Evolutionary conservation across 2,113 vertebrate genomes (phyloP).

Genomic region (Nothoprocta pentlandii): DNA sequence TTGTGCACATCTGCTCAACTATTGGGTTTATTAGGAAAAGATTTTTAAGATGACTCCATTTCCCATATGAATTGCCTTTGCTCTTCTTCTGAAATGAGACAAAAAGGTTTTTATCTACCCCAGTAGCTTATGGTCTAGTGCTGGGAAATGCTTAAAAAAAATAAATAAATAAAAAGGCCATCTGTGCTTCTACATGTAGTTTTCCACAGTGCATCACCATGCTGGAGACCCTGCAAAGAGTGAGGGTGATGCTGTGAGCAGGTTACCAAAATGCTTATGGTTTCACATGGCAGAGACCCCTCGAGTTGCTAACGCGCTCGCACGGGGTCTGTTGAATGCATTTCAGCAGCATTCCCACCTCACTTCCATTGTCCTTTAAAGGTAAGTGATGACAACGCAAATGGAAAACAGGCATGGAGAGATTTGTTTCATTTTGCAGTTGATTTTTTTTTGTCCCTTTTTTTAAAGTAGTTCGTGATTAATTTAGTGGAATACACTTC

Average conservation of each 20-base stretch:
- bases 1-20: constrained; percentile 43
- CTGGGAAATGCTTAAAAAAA: not conserved
- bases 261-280: not conserved
- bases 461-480: constrained; percentile 60
- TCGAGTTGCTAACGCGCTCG: not conserved
- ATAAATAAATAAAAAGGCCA: no score
- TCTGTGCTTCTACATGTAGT: not conserved
- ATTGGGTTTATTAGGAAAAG: constrained; percentile 28
- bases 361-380: constrained; percentile 39
- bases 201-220: not conserved
- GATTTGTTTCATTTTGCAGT: constrained; percentile 66
- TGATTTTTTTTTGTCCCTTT: constrained; percentile 36
- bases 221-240: not conserved
- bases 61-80: constrained; percentile 39
- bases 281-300: constrained; percentile 10
- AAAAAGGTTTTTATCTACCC: constrained; percentile 24
- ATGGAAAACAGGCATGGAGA: constrained; percentile 51
- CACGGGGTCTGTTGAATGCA: not conserved
- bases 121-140: not conserved
- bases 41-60: constrained; percentile 49
- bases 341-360: constrained; percentile 41
- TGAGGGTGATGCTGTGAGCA: not conserved
- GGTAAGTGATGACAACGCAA: constrained; percentile 71
- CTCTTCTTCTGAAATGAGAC: constrained; percentile 20
- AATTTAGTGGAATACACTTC: constrained; percentile 59